These are phyloP conservation scores for Bombus polaris DNA, from an alignment of 1,140 invertebrate genomes.

Conservation along the genomic window DNA sequence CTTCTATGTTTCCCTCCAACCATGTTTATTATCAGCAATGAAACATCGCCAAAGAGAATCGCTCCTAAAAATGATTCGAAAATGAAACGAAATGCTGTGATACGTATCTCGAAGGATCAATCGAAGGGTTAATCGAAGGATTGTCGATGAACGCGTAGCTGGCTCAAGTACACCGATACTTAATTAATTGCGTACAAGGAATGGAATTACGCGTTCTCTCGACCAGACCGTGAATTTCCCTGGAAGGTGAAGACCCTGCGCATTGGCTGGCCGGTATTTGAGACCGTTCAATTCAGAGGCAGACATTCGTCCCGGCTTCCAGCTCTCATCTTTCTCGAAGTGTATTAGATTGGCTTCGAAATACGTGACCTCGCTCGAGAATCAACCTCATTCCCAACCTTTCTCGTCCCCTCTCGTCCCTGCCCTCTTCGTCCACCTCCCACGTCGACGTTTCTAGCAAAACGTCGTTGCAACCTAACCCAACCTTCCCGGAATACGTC, in stretches of 20 bases:
- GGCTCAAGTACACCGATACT: conserved; percentile 1
- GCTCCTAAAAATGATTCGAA: not conserved
- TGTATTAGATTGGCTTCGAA: conserved; percentile 81
- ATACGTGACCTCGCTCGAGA: conserved; percentile 81
- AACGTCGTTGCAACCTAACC: conserved; percentile 64
- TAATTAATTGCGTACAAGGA: conserved; percentile 18
- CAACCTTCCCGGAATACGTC: conserved; percentile 64
- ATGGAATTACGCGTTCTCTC: conserved; percentile 9
- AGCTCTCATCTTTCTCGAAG: conserved; percentile 67
- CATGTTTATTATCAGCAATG: not conserved
- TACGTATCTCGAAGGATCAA: not conserved
- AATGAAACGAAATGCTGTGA: not conserved
- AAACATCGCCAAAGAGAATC: not conserved
- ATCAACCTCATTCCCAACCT: conserved; percentile 74
- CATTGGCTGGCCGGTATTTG: not conserved
- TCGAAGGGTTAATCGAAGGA: not conserved
- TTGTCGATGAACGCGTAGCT: not conserved
- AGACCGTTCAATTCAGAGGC: conserved; percentile 67
- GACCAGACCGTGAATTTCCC: not conserved
- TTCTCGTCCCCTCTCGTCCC: conserved; percentile 47
- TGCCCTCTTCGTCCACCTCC: conserved; percentile 37
- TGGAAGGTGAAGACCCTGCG: not conserved
- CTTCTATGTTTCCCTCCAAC: not conserved
- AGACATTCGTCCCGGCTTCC: conserved; percentile 58
- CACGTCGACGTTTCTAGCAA: conserved; percentile 51